Evolutionary conservation across 2,113 vertebrate species (phyloP).

Genomic region (Rhombomys opimus): DNA sequence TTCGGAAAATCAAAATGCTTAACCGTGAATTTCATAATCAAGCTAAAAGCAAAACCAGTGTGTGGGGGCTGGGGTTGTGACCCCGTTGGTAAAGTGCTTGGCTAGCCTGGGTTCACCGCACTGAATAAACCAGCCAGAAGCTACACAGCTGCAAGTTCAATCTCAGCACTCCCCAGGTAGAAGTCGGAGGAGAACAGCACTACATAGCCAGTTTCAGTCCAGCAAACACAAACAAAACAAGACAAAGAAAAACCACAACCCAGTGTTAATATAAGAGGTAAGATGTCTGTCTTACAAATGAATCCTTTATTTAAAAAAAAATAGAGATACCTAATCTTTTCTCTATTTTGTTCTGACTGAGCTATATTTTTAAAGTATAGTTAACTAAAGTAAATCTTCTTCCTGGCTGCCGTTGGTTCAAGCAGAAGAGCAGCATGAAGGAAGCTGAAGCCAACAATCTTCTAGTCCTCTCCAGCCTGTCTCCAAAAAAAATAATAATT

Average conservation of each 20-base stretch:
- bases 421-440: background rate
- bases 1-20: constrained; percentile 37
- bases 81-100: background rate
- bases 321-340: constrained; percentile 29
- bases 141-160: no score
- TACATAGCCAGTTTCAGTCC: background rate
- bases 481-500: background rate
- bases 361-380: constrained; percentile 23
- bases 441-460: background rate
- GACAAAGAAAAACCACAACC: background rate
- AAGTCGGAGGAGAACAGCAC: background rate
- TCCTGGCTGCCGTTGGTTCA: background rate
- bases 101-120: background rate
- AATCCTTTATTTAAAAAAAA: constrained; percentile 32
- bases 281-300: background rate
- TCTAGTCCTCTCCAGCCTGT: background rate
- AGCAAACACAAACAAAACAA: background rate
- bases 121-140: background rate
- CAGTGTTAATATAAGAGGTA: background rate
- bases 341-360: background rate
- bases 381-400: constrained; percentile 40
- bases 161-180: background rate
- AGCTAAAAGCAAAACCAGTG: background rate
- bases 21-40: constrained; percentile 45
- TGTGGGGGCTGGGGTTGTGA: no score